Evolutionary conservation across 2,113 vertebrate genomes (phyloP), one percentile per base, ranked within the genome.

Genomic region (Thalassoma bifasciatum): DNA sequence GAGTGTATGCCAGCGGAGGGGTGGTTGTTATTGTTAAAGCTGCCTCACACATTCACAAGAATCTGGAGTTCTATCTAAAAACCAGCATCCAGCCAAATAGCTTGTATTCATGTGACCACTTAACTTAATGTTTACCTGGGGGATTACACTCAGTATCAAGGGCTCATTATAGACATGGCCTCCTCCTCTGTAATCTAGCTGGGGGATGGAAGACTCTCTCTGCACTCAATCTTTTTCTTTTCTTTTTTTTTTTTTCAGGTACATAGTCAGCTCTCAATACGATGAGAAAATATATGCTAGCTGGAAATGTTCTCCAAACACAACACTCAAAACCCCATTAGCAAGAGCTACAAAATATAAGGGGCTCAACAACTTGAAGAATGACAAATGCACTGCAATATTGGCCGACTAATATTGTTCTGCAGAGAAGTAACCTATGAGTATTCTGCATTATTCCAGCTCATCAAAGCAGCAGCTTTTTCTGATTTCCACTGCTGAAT

Each of bases 101-200:
- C n/a, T 23, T 10, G 0, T 46, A 11, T 44, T 21, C 46, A 52
- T 52, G 21, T 57, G 23, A 17, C 23, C 19, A 11, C 10, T 17
- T 47, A 9, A 37, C 9, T 16, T 14, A 34, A 26, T 46, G 24
- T 34, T 30, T 56, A 44, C 50, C 23, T 22, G 13, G 24, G 34
- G 38, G 51, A 57, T 57, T 57, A 57, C 24, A 30, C 17, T 44
- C 49, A 52, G 37, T 52, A 66, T 66, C 49, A 38, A 30, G 21
- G 23, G 16, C 16, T n/a, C 53, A 42, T 26, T 38, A 36, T 3
- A 14, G 2, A 22, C 54, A n/a, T 14, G 12, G 44, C 12, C 23
- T 30, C 50, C 22, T 40, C 21, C 14, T 37, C 1, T 2, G 17
- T 50, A 12, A 50, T 22, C 16, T 63, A 46, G 44, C 34, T 21